These are phyloP conservation scores for Sepioteuthis lessoniana DNA, from an alignment of 2,888 invertebrate species.

Conservation along the genomic window DNA sequence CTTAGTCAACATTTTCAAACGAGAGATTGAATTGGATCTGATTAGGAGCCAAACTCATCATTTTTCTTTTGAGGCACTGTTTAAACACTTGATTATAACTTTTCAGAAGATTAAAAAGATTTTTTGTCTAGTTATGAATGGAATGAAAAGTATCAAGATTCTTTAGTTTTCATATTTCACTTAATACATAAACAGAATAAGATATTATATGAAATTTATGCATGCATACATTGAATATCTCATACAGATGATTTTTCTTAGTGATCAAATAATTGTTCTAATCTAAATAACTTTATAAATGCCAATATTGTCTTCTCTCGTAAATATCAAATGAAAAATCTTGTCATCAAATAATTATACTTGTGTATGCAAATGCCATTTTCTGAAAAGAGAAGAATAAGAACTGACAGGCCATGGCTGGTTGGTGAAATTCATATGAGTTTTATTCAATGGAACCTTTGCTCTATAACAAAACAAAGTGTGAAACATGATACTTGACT, in stretches of 20 bases:
- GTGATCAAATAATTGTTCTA: neutral
- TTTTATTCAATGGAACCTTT: neutral
- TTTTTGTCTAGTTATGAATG: too few species aligned
- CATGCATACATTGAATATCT: neutral
- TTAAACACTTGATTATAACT: too few species aligned
- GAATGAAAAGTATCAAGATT: neutral
- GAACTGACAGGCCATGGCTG: constrained; percentile 8
- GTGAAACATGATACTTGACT: neutral
- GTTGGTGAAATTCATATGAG: constrained; percentile 14
- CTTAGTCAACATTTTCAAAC: too few species aligned
- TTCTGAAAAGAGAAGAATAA: neutral
- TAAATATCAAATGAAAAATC: neutral
- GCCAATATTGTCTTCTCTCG: neutral
- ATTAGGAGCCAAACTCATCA: too few species aligned
- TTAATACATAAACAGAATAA: neutral
- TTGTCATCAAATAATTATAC: neutral
- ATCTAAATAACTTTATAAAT: neutral
- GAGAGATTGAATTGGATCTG: too few species aligned
- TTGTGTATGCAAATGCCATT: neutral
- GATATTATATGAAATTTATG: neutral
- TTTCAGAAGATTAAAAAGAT: too few species aligned
- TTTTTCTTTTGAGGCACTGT: too few species aligned
- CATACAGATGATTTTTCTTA: neutral
- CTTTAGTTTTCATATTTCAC: neutral
- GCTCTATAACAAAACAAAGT: neutral